Conservation (phyloP, 2,113 vertebrate species). For the Nannobrachium achirus region DNA sequence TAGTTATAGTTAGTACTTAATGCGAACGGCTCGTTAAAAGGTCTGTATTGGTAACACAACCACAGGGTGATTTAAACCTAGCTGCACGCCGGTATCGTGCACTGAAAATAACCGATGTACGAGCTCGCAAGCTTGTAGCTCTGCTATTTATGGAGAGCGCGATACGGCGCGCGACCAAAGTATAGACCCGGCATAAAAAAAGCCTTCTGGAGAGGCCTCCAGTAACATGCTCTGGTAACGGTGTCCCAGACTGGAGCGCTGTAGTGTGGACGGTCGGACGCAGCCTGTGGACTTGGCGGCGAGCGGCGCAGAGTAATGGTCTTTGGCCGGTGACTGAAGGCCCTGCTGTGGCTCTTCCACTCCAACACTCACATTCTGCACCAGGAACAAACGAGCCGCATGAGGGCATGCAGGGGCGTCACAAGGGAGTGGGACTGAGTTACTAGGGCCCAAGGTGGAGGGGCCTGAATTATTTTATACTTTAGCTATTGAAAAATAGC, state of each 20-base stretch:
- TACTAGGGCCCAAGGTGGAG: no score
- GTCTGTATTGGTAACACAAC: conserved; percentile 10
- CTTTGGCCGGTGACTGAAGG: conserved; percentile 55
- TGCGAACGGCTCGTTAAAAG: no score
- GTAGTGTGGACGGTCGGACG: conserved; percentile 15
- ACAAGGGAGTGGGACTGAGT: no score
- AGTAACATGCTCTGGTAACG: conserved; percentile 47
- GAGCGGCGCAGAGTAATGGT: conserved; percentile 62
- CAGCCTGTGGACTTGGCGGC: conserved; percentile 60
- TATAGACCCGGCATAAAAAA: neutral
- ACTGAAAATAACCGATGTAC: no score
- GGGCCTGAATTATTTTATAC: no score
- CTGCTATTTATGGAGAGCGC: no score
- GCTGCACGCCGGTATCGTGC: neutral
- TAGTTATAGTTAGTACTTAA: no score
- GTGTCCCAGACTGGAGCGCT: conserved; percentile 44
- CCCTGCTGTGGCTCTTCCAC: conserved; percentile 62
- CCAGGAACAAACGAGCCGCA: conserved; percentile 61
- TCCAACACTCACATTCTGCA: conserved; percentile 39
- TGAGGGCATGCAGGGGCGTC: no score
- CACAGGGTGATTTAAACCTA: conserved; percentile 8
- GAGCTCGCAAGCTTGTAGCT: no score
- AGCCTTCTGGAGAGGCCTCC: conserved; percentile 34
- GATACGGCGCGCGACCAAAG: no score
- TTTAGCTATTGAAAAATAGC: no score